Conservation (phyloP, 2,113 vertebrate genomes). For the Miniopterus natalensis region DNA sequence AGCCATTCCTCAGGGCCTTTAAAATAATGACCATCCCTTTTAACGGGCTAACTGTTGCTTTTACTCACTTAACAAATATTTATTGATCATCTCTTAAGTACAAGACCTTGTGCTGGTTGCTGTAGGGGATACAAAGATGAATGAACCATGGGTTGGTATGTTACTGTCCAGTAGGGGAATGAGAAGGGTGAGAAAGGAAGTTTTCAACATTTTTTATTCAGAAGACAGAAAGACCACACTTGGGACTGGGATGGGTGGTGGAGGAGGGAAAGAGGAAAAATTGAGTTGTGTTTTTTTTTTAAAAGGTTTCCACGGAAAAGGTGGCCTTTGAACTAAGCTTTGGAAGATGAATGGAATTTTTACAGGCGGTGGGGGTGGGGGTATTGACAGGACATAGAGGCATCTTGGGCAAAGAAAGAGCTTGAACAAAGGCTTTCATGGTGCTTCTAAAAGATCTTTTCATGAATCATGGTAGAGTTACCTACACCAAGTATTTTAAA, state of each 20-base stretch:
- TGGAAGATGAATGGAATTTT: slow-evolving; percentile 73
- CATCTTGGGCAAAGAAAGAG: slow-evolving; percentile 65
- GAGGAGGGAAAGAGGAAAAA: slow-evolving; percentile 51
- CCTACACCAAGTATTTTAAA: slow-evolving; percentile 64
- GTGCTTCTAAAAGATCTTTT: slow-evolving; percentile 66
- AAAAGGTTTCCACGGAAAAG: slow-evolving; percentile 54
- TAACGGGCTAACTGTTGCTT: not conserved
- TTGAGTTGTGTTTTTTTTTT: not conserved
- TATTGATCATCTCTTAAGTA: slow-evolving; percentile 43
- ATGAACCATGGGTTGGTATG: not conserved
- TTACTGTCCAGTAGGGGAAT: not conserved
- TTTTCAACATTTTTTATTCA: not conserved
- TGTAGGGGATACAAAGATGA: not conserved
- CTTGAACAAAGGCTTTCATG: slow-evolving; percentile 69
- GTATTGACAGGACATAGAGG: slow-evolving; percentile 59
- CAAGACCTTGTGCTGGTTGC: not conserved
- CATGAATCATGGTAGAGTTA: slow-evolving; percentile 64
- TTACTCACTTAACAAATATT: slow-evolving; percentile 31
- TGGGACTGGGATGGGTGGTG: slow-evolving; percentile 23
- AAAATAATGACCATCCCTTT: slow-evolving; percentile 32
- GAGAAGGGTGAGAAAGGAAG: slow-evolving; percentile 9
- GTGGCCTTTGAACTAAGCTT: slow-evolving; percentile 75
- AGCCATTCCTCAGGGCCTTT: slow-evolving; percentile 37
- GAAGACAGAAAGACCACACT: slow-evolving; percentile 22
- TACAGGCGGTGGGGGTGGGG: slow-evolving; percentile 34